These are phyloP conservation scores for Denticeps clupeoides DNA, from an alignment of 2,797 vertebrate species.

Conservation along the genomic window DNA sequence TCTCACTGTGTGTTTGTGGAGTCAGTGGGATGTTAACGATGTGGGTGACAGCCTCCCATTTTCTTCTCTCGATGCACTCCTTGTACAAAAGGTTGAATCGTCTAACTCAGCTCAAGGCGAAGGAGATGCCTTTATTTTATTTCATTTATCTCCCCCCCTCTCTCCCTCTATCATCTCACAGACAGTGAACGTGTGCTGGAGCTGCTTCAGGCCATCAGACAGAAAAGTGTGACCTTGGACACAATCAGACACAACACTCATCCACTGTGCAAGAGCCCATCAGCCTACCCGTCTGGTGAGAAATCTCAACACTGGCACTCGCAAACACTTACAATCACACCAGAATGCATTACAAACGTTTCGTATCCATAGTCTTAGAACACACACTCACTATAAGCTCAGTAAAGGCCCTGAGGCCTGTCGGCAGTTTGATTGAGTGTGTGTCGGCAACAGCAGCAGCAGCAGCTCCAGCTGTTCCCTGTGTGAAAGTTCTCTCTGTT, in stretches of 20 bases:
- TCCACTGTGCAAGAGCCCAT: conserved; percentile 70
- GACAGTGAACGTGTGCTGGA: conserved; percentile 88
- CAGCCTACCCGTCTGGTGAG: conserved; percentile 60
- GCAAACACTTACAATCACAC: conserved; percentile 10
- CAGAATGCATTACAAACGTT: no score
- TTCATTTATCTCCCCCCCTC: background rate
- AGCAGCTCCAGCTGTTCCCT: conserved; percentile 21
- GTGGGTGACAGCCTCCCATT: background rate
- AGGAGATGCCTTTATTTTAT: no score
- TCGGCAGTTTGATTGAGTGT: background rate
- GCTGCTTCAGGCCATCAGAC: conserved; percentile 87
- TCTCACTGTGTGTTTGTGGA: no score
- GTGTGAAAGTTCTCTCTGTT: background rate
- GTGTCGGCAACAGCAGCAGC: conserved; percentile 10
- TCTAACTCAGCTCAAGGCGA: background rate
- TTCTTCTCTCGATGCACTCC: background rate
- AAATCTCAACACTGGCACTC: background rate
- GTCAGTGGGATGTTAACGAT: no score
- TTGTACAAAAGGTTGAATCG: background rate
- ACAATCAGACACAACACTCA: conserved; percentile 65
- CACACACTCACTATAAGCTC: background rate
- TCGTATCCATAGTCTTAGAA: no score
- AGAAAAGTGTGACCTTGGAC: conserved; percentile 75
- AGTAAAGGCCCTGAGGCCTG: background rate
- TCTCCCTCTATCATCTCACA: conserved; percentile 35